Base-by-base conservation (phyloP, 2,888 invertebrate species). In the Coelopa pilipes region DNA sequence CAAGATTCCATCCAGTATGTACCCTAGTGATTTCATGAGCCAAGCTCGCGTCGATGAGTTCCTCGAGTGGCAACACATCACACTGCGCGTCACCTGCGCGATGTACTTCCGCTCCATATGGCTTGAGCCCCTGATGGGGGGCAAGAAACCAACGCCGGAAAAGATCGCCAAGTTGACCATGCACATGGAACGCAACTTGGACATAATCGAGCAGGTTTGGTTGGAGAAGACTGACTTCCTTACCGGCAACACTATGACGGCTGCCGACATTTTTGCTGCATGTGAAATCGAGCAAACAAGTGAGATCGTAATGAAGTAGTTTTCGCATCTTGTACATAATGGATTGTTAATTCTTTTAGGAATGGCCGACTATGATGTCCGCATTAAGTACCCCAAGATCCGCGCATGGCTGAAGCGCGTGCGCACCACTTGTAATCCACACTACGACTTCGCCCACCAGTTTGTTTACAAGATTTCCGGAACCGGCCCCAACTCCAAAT, bases 201-300 rank as follows among this genome's bases (percentile, higher is more conserved):
- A 91, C 76, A 84, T 88, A 17, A 88, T 93, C 65, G 89, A 91
- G 78, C 89, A 89, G 13, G 87, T 90, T 72, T 92, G 92, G 91
- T 83, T 92, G 55, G 90, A 89, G 34, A 77, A 89, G 82, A 78
- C 89, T 76, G 80, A 88, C 77, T 83, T 90, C 34, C 88, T 94
- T 13, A 89, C 88, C 1, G 92, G 93, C 0, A 84, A 92, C 79
- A 83, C 88, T n/a, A 87, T 93, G 10, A 91, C 92, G 0, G 91
- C 92, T 1, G 94, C 95, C 0, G 95, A 95, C 85, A 86, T 95
- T 72, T 88, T 94, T 78, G 94, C 93, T 0, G 92, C 92, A 1
- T 93, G 92, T 80, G 95, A 94, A 89, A 85, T 95, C 70, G 94
- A 94, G 85, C 94, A 95, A 85, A 92, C 93, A 53, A 89, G 94